Evolutionary conservation across 2,888 invertebrate genomes (phyloP).

Genomic region (Phortica okadai): DNA sequence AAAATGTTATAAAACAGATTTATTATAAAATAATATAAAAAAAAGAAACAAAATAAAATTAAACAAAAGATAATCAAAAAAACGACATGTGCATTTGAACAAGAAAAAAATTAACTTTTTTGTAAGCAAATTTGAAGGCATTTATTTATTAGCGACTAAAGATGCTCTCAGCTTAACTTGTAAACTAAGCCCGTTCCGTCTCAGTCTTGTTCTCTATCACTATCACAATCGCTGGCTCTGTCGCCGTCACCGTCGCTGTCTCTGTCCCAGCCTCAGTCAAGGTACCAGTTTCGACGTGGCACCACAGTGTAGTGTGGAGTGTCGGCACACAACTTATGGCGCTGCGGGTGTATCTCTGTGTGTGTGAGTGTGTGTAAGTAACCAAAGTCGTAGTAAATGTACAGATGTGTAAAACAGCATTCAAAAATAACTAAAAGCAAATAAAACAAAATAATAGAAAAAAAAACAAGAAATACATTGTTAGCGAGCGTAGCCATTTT

Average conservation of each 20-base stretch:
- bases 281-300: slow-evolving; percentile 63
- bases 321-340: background rate
- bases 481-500: slow-evolving; percentile 60
- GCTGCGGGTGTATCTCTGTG: background rate
- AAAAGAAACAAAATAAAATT: no score
- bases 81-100: background rate
- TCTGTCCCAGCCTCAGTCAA: slow-evolving; percentile 20
- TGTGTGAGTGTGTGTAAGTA: slow-evolving; percentile 32
- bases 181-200: slow-evolving; percentile 41
- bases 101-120: background rate
- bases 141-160: slow-evolving; percentile 33
- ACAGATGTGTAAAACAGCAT: slow-evolving; percentile 42
- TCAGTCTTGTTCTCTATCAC: background rate
- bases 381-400: slow-evolving; percentile 27
- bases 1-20: no score
- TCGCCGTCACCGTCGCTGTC: background rate
- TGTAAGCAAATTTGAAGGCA: slow-evolving; percentile 24
- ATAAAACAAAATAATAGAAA: slow-evolving; percentile 47
- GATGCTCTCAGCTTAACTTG: slow-evolving; percentile 48
- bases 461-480: slow-evolving; percentile 43
- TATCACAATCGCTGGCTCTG: background rate
- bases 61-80: background rate
- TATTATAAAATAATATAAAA: background rate
- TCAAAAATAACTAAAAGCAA: slow-evolving; percentile 55
- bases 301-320: slow-evolving; percentile 45